These are phyloP conservation scores for Centropus bengalensis DNA, from an alignment of 2,113 vertebrate genomes.

Conservation along the genomic window DNA sequence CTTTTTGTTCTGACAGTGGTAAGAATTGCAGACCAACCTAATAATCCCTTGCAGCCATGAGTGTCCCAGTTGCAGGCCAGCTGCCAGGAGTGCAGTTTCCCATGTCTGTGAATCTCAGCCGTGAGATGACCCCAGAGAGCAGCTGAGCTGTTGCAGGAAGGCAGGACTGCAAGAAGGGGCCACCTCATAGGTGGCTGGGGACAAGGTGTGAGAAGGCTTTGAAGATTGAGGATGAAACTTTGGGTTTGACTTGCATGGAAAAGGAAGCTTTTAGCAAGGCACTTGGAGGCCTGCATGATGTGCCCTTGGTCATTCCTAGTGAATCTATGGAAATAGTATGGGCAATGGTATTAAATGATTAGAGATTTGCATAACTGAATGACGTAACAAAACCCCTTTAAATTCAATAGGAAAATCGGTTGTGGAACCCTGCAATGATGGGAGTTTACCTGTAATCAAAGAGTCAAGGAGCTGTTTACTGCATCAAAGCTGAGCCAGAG, in stretches of 20 bases:
- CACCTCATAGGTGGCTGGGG: neutral
- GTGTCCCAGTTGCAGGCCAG: neutral
- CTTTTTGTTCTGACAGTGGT: neutral
- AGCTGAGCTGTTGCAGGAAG: neutral
- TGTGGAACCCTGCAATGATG: neutral
- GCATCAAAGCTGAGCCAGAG: neutral
- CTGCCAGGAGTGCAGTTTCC: rapidly evolving
- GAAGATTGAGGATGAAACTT: neutral
- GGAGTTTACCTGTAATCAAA: neutral
- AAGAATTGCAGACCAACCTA: neutral
- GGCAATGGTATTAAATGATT: too few relatives aligned
- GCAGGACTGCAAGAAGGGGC: neutral
- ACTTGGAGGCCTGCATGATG: too few relatives aligned
- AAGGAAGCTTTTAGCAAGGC: neutral
- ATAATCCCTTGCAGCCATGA: rapidly evolving
- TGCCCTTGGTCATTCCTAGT: neutral
- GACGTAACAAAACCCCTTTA: neutral
- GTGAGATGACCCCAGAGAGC: neutral
- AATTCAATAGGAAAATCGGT: neutral
- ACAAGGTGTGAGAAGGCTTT: neutral
- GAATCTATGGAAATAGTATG: neutral
- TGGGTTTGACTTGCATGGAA: neutral
- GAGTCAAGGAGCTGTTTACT: neutral
- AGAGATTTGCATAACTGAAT: neutral
- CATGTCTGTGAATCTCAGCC: neutral